Evolutionary conservation across 2,797 vertebrate species (phyloP), one percentile per base, ranked within the genome.

Genomic region (Coregonus sp.): DNA sequence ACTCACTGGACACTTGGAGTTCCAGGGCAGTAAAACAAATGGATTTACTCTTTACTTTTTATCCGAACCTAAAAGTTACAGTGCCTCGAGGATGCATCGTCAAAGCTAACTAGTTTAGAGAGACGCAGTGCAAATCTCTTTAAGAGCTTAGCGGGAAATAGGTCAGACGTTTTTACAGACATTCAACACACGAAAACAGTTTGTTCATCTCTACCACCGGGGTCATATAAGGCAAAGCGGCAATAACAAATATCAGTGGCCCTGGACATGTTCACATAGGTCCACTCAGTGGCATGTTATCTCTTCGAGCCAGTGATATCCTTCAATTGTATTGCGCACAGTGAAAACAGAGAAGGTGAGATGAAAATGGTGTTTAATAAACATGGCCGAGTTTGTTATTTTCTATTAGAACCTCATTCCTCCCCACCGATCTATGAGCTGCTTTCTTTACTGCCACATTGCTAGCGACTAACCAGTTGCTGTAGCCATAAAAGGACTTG

Each of bases 121-220:
- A 79, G 77, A 75, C 70, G 70, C 73, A 70, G 75, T 52, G 61
- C 75, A 85, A 87, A 93, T 92, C 90, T 86, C 78, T 87, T 90
- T 89, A 93, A 86, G 87, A 85, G 88, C 88, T 93, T 86, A 90
- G 81, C 72, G 87, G 78, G 79, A 90, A 87, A 73, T 90, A 81
- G 90, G 85, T 90, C 88, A 90, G 82, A 86, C 77, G 69, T 79
- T 85, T 84, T 80, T 75, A 78, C 75, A 76, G 75, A 73, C 76
- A 72, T 78, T 81, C 78, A 76, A 70, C 75, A 86, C 81, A 84
- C 75, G 75, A 76, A 81, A 84, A 85, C 74, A 52, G 77, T 66
- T 78, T 70, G 75, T 74, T 67, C 18, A n/a, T 72, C 35, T 47
- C 40, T 2, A 50, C 77, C 70, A 47, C 31, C 25, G 54, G 66